Conservation (phyloP, 2,113 vertebrate species). For the Sarotherodon lohbergeri region DNA sequence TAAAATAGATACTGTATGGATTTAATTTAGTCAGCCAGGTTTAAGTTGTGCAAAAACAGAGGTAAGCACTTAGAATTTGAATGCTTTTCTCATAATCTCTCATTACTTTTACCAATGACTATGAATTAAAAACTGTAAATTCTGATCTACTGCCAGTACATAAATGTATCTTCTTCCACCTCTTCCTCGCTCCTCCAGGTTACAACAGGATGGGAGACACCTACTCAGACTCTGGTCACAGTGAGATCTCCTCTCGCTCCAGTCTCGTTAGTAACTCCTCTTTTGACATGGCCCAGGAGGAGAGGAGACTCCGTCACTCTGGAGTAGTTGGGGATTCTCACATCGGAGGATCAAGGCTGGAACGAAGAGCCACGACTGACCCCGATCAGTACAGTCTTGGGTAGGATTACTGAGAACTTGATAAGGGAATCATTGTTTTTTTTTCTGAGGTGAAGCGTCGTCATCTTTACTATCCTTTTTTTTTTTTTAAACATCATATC, state of each 20-base stretch:
- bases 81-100: not conserved
- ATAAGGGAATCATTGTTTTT: not conserved
- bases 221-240: slow-evolving; percentile 94
- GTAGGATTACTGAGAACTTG: slow-evolving; percentile 54
- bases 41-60: not conserved
- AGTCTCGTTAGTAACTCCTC: slow-evolving; percentile 97
- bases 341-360: slow-evolving; percentile 78
- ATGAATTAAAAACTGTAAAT: not conserved
- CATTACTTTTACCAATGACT: not conserved
- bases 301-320: slow-evolving; percentile 85
- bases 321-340: slow-evolving; percentile 84
- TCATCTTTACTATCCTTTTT: not conserved
- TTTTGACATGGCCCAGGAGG: slow-evolving; percentile 90
- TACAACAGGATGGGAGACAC: slow-evolving; percentile 84
- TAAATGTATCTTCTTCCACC: not conserved
- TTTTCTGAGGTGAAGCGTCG: not conserved
- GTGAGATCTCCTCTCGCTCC: slow-evolving; percentile 95
- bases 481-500: not conserved
- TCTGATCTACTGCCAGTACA: accelerated
- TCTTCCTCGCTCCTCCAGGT: slow-evolving; percentile 67
- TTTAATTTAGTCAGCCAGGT: not conserved
- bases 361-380: slow-evolving; percentile 84
- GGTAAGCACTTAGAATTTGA: not conserved
- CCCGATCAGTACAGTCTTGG: slow-evolving; percentile 93
- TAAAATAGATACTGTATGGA: not conserved